These are phyloP conservation scores for Erythrolamprus reginae DNA, from an alignment of 2,113 vertebrate species.

Conservation along the genomic window DNA sequence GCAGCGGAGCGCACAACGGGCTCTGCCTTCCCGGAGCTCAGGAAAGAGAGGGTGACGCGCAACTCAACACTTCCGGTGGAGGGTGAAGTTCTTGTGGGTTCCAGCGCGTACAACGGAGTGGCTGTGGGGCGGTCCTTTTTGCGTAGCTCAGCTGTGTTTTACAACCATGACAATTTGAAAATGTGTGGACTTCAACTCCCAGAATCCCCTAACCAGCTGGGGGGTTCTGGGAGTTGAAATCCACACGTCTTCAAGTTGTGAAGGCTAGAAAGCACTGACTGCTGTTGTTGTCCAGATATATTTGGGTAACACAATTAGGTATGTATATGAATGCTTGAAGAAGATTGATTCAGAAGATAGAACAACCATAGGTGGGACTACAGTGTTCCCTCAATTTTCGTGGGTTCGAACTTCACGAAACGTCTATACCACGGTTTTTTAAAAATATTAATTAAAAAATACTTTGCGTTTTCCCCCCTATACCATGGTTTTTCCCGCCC, in stretches of 20 bases:
- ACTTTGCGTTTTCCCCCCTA: too few species aligned
- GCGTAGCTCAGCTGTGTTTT: not conserved
- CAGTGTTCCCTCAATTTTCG: too few species aligned
- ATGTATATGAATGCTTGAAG: not conserved
- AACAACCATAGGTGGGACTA: not conserved
- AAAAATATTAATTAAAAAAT: too few species aligned
- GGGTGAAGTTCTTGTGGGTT: not conserved
- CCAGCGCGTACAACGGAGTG: not conserved
- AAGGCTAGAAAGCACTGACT: not conserved
- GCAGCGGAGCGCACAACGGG: not conserved
- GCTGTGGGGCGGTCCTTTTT: too few species aligned
- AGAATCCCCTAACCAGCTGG: not conserved
- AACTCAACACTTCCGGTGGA: not conserved
- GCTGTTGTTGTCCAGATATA: not conserved
- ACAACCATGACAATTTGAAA: not conserved
- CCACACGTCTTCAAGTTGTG: not conserved
- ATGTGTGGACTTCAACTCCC: not conserved
- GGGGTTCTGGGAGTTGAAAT: not conserved
- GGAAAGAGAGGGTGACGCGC: accelerated
- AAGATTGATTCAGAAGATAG: not conserved
- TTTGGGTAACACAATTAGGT: not conserved
- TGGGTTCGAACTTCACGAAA: too few species aligned
- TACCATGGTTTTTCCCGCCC: too few species aligned
- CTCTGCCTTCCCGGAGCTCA: not conserved
- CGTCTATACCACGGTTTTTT: too few species aligned